Conservation (phyloP, 2,888 invertebrate species). For the Perdita meconis region DNA sequence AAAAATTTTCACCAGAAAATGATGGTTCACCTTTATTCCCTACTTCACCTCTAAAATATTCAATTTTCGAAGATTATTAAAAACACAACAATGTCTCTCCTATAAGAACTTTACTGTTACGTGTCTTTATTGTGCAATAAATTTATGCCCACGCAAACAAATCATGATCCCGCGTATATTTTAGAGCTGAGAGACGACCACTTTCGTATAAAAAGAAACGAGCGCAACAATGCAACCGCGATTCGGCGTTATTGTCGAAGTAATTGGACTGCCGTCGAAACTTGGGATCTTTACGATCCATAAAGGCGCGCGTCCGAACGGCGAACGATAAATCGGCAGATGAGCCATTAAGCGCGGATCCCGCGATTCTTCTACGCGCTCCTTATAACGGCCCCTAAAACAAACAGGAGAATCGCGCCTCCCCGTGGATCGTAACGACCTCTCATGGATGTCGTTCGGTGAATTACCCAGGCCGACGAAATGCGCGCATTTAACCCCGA, state of each 20-base stretch:
- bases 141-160: no score
- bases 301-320: conserved; percentile 70
- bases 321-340: conserved; percentile 76
- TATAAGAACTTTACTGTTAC: no score
- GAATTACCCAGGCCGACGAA: conserved; percentile 71
- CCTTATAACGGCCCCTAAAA: conserved; percentile 68
- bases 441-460: conserved; percentile 69
- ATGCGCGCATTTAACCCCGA: conserved; percentile 64
- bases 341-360: conserved; percentile 74
- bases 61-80: no score
- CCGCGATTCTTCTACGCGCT: conserved; percentile 64
- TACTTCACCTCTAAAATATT: no score
- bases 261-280: conserved; percentile 76
- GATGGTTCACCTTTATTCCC: no score
- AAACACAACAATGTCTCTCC: no score
- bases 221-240: conserved; percentile 58
- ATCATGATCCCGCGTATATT: no score
- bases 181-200: no score
- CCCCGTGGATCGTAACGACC: conserved; percentile 54
- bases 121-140: no score
- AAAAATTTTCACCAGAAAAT: no score
- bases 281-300: conserved; percentile 77
- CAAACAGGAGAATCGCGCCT: conserved; percentile 67
- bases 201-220: not conserved
- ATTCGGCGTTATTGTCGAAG: conserved; percentile 64